Evolutionary conservation across 2,888 invertebrate genomes (phyloP).

Genomic region (Automeris io): DNA sequence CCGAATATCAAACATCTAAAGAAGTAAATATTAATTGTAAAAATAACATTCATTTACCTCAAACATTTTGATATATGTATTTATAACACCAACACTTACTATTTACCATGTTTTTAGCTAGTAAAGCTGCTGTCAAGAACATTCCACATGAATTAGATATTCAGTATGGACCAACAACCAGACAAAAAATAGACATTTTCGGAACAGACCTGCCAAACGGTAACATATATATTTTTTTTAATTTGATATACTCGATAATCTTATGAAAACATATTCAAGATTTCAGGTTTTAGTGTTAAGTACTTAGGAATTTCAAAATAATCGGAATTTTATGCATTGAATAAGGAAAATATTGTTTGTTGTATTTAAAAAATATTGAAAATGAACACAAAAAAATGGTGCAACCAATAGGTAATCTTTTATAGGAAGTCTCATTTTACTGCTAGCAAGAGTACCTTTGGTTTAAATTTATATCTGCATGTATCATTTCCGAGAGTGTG

Average conservation of each 20-base stretch:
- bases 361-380: no score
- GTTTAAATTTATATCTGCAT: neutral
- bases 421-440: neutral
- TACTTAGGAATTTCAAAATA: no score
- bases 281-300: no score
- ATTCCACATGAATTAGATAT: conserved; percentile 75
- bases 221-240: conserved; percentile 37
- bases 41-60: no score
- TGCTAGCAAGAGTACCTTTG: neutral
- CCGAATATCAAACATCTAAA: no score
- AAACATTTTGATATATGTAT: neutral
- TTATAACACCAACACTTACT: neutral
- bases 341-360: no score
- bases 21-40: no score
- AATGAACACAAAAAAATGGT: no score
- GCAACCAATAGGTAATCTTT: no score
- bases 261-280: no score
- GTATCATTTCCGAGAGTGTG: neutral
- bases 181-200: conserved; percentile 81
- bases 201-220: conserved; percentile 79
- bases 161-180: conserved; percentile 78
- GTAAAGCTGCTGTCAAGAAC: conserved; percentile 61
- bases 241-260: no score
- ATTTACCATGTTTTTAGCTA: conserved; percentile 55
- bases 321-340: no score